A percentile compares a stretch with the other conserved stretches of the same genome.
Evolutionary conservation across 2,797 vertebrate species (phyloP).

Genomic region (Oreortyx pictus): DNA sequence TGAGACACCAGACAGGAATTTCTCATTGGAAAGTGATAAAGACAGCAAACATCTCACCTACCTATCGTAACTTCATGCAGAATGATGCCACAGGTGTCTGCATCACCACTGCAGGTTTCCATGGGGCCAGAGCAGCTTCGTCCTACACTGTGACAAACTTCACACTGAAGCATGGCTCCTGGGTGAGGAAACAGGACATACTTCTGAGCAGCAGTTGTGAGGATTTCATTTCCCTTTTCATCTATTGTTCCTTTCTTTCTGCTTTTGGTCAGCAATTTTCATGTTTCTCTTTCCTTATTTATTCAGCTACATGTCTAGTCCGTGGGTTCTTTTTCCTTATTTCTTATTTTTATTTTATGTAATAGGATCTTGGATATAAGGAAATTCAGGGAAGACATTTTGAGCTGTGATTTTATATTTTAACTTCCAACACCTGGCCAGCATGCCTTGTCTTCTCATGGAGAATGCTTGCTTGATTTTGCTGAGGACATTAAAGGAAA

Average conservation of each 20-base stretch:
- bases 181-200: neutral
- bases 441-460: neutral
- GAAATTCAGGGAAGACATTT: neutral
- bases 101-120: slow-evolving; percentile 22
- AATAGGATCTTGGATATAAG: neutral
- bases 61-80: neutral
- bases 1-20: neutral
- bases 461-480: neutral
- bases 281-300: neutral
- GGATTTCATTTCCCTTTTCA: slow-evolving; percentile 6
- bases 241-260: neutral
- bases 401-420: neutral
- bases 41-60: neutral
- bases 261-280: slow-evolving; percentile 5
- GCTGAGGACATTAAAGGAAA: neutral
- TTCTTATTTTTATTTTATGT: neutral
- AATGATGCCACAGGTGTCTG: slow-evolving; percentile 46
- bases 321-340: neutral
- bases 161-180: slow-evolving; percentile 49
- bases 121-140: slow-evolving; percentile 29
- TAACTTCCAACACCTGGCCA: neutral
- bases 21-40: neutral
- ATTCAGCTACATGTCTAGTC: neutral
- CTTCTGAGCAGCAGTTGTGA: neutral
- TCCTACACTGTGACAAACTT: slow-evolving; percentile 42